Base-by-base conservation (phyloP, 2,888 invertebrate species). In the Drosophila pegasa region DNA sequence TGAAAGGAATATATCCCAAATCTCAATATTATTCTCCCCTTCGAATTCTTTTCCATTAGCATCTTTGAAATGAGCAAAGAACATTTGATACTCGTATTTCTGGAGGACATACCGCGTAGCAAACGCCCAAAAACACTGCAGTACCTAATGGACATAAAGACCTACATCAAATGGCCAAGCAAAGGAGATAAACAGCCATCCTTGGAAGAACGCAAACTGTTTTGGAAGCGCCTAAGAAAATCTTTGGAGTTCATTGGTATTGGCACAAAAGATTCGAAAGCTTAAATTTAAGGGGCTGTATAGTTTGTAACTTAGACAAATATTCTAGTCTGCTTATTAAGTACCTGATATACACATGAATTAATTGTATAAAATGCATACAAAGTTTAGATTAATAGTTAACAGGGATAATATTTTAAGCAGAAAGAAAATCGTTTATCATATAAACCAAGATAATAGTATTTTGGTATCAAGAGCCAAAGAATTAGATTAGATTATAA, bases 91-190 rank as follows among this genome's bases (percentile, higher is more conserved):
- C 88, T 95, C 0, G 93, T 95, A 0, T 93, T 95, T 9, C 90
- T 96, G 35, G 95, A 95, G 87, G 94, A 95, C 31, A 94, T 95
- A 41, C 94, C 95, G 0, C 92, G 93, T 1, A 91, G 93, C 3
- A 91, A 94, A 2, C 92, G 95, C 1, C 94, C 95, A 0, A 95
- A 94, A 77, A 94, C 94, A 0, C 90, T 96, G 0, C 94, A 94
- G 67, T 95, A 95, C 72, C 90, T 96, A 27, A 95, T 95, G 94
- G 91, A 94, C 43, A 94, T 95, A 0, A 95, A 95, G 79, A 95
- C 95, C 0, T 95, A 95, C 84, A 94, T 95, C 16, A 93, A 94
- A 12, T 96, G 95, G 95, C 95, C 95, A 0, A 70, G 76, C 25
- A 90, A 83, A 47, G 71, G 62, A 3, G 68, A 71, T 1, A 60